Conservation (phyloP, 2,888 invertebrate genomes). For the Melanophora roralis region DNA sequence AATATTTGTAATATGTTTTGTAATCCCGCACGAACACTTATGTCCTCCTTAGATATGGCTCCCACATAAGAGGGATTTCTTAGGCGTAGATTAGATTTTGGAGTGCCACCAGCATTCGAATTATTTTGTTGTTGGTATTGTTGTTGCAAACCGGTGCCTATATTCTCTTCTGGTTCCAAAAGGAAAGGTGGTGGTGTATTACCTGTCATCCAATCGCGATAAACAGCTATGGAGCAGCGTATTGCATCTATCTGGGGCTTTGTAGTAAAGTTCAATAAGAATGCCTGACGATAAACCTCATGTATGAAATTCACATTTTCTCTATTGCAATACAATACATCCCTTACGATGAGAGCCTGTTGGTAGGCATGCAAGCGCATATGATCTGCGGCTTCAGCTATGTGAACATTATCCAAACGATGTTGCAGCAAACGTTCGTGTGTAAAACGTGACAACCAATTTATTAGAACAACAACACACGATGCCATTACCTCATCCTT, state of each 20-base stretch:
- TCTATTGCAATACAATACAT: slow-evolving; percentile 90
- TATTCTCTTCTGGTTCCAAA: slow-evolving; percentile 81
- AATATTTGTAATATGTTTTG: slow-evolving; percentile 83
- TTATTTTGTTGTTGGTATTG: slow-evolving; percentile 64
- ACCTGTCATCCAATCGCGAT: slow-evolving; percentile 96
- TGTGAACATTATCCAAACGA: slow-evolving; percentile 73
- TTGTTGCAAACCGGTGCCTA: slow-evolving; percentile 23
- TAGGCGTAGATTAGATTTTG: slow-evolving; percentile 79
- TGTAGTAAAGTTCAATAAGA: slow-evolving; percentile 87
- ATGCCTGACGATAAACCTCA: slow-evolving; percentile 95
- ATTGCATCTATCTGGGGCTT: slow-evolving; percentile 89
- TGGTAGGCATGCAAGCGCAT: slow-evolving; percentile 73
- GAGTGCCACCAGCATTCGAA: slow-evolving; percentile 76
- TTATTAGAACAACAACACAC: slow-evolving; percentile 90
- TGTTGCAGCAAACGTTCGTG: slow-evolving; percentile 81
- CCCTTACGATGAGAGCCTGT: slow-evolving; percentile 84
- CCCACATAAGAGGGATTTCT: slow-evolving; percentile 92
- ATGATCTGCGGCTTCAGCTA: slow-evolving; percentile 75
- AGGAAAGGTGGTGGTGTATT: slow-evolving; percentile 88
- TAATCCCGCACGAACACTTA: slow-evolving; percentile 88
- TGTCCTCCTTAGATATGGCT: slow-evolving; percentile 87
- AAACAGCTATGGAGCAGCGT: slow-evolving; percentile 91
- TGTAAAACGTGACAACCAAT: slow-evolving; percentile 92
- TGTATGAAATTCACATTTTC: slow-evolving; percentile 97
- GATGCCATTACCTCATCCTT: slow-evolving; percentile 82